Base-by-base conservation (phyloP, 2,113 vertebrate species). In the Grus americana region DNA sequence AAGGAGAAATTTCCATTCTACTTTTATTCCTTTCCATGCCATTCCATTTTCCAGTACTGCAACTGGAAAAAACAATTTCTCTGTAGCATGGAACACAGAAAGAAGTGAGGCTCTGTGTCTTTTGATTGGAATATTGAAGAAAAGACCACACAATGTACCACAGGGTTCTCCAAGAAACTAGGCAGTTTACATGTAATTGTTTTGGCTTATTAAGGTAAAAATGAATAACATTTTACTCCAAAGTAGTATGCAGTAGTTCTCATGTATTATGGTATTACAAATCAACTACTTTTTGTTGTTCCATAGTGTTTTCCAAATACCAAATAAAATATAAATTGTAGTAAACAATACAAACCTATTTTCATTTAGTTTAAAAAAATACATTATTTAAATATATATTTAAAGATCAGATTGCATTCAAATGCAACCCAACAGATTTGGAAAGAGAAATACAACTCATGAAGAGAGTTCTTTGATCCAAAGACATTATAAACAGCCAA, bases 381-480 rank as follows among this genome's bases (percentile, higher is more conserved):
- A 12, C 59, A 38, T 57, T 38, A 68, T 91, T 93, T 90, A 61
- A 67, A 86, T 72, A n/a, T 47, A 32, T 49, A 46, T 79, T 89
- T 92, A 75, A 61, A 89, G 29, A 73, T 79, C 30, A 70, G 36
- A 86, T 93, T 73, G 7, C 46, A 85, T 95, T 90, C 61, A 95
- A 89, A 89, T 87, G 66, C 75, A 95, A 74, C 18, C 62, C 44
- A 52, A 84, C 46, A 79, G 47, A 90, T 84, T 92, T 67, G 57
- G 46, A 90, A 89, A 30, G 47, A 94, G 47, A 93, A 87, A 58
- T 75, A 22, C 6, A 67, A 34, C 22, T 94, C 62, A 80, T 63
- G 86, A 95, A 79, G 23, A 62, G 90, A 88, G 72, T 61, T n/a
- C 3, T 93, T 97, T n/a, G 54, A 70, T 97, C 89, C 59, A 90